A percentile compares a stretch with the other conserved stretches of the same genome.
phyloP scores from a whole-genome alignment of 2,888 invertebrate species.

The Euphydryas editha region DNA sequence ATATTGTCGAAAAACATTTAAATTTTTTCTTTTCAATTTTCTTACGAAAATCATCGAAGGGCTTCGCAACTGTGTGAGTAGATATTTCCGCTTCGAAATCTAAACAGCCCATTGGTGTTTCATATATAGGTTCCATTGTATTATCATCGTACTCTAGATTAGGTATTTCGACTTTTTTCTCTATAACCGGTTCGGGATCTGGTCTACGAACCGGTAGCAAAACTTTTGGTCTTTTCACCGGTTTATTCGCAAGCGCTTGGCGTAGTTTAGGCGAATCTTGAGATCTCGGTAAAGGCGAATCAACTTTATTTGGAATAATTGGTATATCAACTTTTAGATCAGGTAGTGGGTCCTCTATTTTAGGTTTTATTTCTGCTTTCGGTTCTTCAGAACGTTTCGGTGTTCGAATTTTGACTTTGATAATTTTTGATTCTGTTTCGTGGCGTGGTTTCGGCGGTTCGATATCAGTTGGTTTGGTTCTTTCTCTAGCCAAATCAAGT shows the following conservation, averaged over 20 bases:
- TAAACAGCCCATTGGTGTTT: slow-evolving; percentile 36
- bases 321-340: slow-evolving; percentile 19
- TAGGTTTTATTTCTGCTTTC: slow-evolving; percentile 42
- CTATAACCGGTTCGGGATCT: slow-evolving; percentile 48
- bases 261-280: slow-evolving; percentile 73
- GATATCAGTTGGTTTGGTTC: slow-evolving; percentile 76
- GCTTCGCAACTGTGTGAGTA: slow-evolving; percentile 71
- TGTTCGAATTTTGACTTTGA: slow-evolving; percentile 68
- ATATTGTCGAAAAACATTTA: slow-evolving; percentile 54
- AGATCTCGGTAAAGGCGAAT: slow-evolving; percentile 44
- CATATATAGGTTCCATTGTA: slow-evolving; percentile 36
- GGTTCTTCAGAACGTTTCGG: slow-evolving; percentile 59
- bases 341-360: slow-evolving; percentile 42
- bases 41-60: slow-evolving; percentile 46
- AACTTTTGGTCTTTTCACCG: slow-evolving; percentile 69
- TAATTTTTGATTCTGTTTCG: slow-evolving; percentile 54
- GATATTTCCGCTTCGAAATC: slow-evolving; percentile 75
- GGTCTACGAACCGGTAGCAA: slow-evolving; percentile 65
- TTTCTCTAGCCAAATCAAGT: slow-evolving; percentile 91
- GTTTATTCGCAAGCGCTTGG: slow-evolving; percentile 61
- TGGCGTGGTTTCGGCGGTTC: slow-evolving; percentile 43
- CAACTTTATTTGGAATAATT: slow-evolving; percentile 39
- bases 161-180: slow-evolving; percentile 47
- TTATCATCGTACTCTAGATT: slow-evolving; percentile 30
- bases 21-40: slow-evolving; percentile 53